A percentile compares a stretch with the other conserved stretches of the same genome.
Conservation (phyloP, 2,888 invertebrate genomes). For the Drosophila borborema region DNA sequence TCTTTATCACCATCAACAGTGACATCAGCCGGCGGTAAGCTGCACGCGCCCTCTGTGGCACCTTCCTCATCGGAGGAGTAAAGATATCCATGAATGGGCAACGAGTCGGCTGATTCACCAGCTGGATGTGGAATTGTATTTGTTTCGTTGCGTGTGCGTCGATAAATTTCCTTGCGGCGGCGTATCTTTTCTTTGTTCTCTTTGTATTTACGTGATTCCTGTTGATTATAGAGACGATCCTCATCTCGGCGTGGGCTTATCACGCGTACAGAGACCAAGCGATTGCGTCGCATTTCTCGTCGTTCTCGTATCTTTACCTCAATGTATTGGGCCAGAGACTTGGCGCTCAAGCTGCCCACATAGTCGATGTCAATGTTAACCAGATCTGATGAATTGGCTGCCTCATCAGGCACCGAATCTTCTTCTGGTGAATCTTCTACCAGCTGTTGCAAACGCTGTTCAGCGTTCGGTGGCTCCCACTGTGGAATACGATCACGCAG, state of each 20-base stretch:
- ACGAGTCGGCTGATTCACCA: constrained; percentile 22
- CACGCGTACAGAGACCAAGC: constrained; percentile 88
- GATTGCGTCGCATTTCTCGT: constrained; percentile 86
- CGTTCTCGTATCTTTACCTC: constrained; percentile 86
- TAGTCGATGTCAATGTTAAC: constrained; percentile 47
- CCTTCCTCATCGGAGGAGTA: constrained; percentile 57
- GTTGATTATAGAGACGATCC: constrained; percentile 89
- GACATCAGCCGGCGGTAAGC: constrained; percentile 1
- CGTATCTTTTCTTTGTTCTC: constrained; percentile 92
- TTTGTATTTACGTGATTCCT: constrained; percentile 91
- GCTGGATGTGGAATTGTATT: not conserved
- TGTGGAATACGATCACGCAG: constrained; percentile 91
- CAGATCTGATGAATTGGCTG: constrained; percentile 21
- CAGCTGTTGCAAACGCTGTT: constrained; percentile 82
- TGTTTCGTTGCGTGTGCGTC: constrained; percentile 59
- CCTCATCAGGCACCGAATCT: constrained; percentile 32
- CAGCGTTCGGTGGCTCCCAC: constrained; percentile 89
- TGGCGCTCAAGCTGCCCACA: constrained; percentile 66
- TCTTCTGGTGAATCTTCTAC: constrained; percentile 43
- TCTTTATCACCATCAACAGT: constrained; percentile 5
- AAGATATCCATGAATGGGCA: constrained; percentile 64
- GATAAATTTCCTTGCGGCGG: constrained; percentile 84
- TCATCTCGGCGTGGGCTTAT: constrained; percentile 93
- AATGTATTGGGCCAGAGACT: constrained; percentile 74
- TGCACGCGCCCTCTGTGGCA: constrained; percentile 3